Conservation (phyloP, 2,797 vertebrate species). For the Oryzias sinensis region DNA sequence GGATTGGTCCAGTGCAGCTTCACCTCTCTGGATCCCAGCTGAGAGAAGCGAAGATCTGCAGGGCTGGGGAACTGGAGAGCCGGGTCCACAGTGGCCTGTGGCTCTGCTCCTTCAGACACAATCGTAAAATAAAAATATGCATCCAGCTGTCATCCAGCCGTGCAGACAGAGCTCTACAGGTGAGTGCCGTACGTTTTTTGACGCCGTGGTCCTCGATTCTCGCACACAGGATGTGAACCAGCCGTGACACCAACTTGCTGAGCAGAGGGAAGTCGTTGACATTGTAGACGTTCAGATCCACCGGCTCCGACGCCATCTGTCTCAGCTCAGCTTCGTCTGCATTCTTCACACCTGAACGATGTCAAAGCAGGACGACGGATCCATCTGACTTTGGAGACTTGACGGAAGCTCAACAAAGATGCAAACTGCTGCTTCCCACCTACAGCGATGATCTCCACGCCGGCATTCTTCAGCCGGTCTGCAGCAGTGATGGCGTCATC, state of each 20-base stretch:
- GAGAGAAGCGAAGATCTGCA: constrained; percentile 81
- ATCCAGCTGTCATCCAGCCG: no score
- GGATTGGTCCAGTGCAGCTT: constrained; percentile 86
- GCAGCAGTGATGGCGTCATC: constrained; percentile 85
- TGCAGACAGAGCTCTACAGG: not conserved
- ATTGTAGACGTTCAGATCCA: constrained; percentile 88
- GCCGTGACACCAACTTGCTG: constrained; percentile 80
- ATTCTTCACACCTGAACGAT: constrained; percentile 87
- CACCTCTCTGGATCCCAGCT: constrained; percentile 85
- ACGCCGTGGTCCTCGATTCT: constrained; percentile 81
- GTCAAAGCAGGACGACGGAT: not conserved
- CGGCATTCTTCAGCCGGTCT: constrained; percentile 80
- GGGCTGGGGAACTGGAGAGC: constrained; percentile 76
- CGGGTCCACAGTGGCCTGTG: constrained; percentile 65
- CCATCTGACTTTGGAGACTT: not conserved
- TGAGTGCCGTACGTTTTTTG: constrained; percentile 63
- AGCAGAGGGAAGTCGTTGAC: constrained; percentile 92
- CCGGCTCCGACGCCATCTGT: constrained; percentile 87
- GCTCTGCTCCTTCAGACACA: constrained; percentile 63
- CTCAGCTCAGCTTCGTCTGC: constrained; percentile 89
- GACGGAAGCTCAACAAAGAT: not conserved
- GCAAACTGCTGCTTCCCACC: constrained; percentile 77
- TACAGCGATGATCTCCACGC: constrained; percentile 89
- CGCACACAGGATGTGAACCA: constrained; percentile 86
- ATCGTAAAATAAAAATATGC: not conserved